These are phyloP conservation scores for Lithosia quadra DNA, from an alignment of 2,888 invertebrate genomes.

Conservation along the genomic window DNA sequence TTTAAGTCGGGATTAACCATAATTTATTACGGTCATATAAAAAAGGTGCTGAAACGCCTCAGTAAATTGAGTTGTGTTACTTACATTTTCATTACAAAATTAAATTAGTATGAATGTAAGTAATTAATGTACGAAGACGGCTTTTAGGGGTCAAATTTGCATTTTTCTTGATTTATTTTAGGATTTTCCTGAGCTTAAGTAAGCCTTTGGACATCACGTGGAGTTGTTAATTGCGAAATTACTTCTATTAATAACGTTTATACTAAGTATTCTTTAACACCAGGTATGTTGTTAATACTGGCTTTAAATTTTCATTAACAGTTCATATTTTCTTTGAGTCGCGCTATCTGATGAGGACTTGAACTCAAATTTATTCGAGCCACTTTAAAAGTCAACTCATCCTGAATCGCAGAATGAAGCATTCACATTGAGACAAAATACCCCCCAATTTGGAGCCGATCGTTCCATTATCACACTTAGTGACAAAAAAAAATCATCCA, in stretches of 20 bases:
- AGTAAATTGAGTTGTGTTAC: slow-evolving; percentile 44
- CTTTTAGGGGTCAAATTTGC: slow-evolving; percentile 20
- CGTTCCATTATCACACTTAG: slow-evolving; percentile 33
- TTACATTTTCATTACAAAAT: slow-evolving; percentile 51
- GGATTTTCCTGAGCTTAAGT: slow-evolving; percentile 14
- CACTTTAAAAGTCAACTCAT: neutral
- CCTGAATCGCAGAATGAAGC: neutral
- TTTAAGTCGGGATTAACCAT: slow-evolving; percentile 55
- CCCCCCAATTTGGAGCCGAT: slow-evolving; percentile 2
- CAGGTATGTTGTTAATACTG: neutral
- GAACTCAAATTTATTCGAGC: neutral
- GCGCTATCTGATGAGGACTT: neutral
- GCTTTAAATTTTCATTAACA: neutral
- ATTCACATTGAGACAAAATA: neutral
- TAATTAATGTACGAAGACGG: slow-evolving; percentile 33
- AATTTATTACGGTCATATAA: slow-evolving; percentile 58
- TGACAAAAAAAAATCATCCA: slow-evolving; percentile 35
- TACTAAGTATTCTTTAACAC: slow-evolving; percentile 3
- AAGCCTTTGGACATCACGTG: slow-evolving; percentile 14
- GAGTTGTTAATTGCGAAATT: slow-evolving; percentile 20
- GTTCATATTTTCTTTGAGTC: neutral
- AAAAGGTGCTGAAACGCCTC: slow-evolving; percentile 52
- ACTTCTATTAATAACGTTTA: slow-evolving; percentile 7
- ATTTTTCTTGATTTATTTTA: slow-evolving; percentile 28
- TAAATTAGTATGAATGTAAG: slow-evolving; percentile 44